Evolutionary conservation across 2,888 invertebrate species (phyloP), one percentile per base, ranked within the genome.

Genomic region (Seira ritae): DNA sequence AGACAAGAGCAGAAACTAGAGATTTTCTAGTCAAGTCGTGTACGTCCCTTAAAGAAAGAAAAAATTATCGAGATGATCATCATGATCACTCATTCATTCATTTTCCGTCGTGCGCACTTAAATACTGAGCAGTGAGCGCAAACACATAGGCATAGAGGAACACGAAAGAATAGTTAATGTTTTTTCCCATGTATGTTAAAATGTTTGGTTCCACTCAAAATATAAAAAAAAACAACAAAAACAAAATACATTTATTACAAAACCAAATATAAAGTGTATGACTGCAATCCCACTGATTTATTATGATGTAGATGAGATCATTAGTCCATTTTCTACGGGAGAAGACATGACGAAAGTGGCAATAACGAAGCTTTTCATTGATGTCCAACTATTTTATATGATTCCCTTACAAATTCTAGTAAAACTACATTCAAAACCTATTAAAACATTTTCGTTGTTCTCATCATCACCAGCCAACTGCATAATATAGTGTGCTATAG

Each of bases 251-350:
- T 62, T 62, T 62, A 62, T 62, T 19, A 62, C 62, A 62, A 62
- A 20, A 20, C 62, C 62, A 62, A 62, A 62, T 62, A 62, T 62
- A 62, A 62, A 62, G 15, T 62, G 62, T 62, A 20, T 62, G 62
- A 62, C 3, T 50, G 42, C 76, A 31, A 42, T 69, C 69, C 42
- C 60, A 76, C 76, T 84, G 79, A 80, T 84, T 84, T 84, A 84
- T 84, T 70, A 76, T 46, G 84, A 84, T 84, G 76, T 67, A 79
- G 79, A 84, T 84, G 84, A 84, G 75, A 84, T 84, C 84, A 84
- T 80, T 80, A 84, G 80, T 71, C 50, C 22, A 65, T 71, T 79
- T 31, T 62, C 60, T 20, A 73, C 69, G 23, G 42, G 79, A 75
- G 50, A 31, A 46, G 66, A 78, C 65, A 69, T 70, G 66, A 69